phyloP scores from a whole-genome alignment of 2,797 vertebrate genomes.

The Gadopsis bispinosus region DNA sequence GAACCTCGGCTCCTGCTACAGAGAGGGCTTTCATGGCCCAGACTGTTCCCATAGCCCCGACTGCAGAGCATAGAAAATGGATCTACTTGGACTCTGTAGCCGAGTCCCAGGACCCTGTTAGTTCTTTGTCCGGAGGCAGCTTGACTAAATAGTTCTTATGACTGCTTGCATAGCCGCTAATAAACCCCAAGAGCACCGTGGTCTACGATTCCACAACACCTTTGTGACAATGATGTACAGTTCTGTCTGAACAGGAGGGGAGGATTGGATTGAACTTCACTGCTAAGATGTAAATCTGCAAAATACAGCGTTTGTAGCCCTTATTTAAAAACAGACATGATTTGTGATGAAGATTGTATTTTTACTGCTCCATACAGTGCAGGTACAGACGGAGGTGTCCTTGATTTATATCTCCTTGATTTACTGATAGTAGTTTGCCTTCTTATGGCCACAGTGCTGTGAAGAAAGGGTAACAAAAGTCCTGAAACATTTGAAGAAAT shows the following conservation, averaged over 20 bases:
- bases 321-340: conserved; percentile 19
- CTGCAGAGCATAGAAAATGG: conserved; percentile 67
- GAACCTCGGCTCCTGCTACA: conserved; percentile 68
- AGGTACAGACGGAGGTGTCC: conserved; percentile 1
- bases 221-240: conserved; percentile 33
- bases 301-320: conserved; percentile 20
- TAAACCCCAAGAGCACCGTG: conserved; percentile 48
- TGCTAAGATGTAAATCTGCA: conserved; percentile 6
- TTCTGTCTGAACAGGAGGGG: conserved; percentile 22
- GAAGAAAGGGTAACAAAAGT: not conserved
- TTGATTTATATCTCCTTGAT: not conserved
- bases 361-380: not conserved
- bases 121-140: conserved; percentile 53
- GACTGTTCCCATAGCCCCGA: conserved; percentile 74
- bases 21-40: conserved; percentile 77
- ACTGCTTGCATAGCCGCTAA: conserved; percentile 30
- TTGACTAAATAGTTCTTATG: conserved; percentile 46
- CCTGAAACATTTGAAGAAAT: not conserved
- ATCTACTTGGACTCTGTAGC: conserved; percentile 57
- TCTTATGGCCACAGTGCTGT: conserved; percentile 9
- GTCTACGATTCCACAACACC: conserved; percentile 40
- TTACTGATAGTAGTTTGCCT: conserved; percentile 18
- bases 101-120: conserved; percentile 48
- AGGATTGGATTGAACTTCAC: conserved; percentile 24
- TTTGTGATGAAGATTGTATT: conserved; percentile 14